Evolutionary conservation across 2,113 vertebrate species (phyloP).

Genomic region (Herpetotheres cachinnans): DNA sequence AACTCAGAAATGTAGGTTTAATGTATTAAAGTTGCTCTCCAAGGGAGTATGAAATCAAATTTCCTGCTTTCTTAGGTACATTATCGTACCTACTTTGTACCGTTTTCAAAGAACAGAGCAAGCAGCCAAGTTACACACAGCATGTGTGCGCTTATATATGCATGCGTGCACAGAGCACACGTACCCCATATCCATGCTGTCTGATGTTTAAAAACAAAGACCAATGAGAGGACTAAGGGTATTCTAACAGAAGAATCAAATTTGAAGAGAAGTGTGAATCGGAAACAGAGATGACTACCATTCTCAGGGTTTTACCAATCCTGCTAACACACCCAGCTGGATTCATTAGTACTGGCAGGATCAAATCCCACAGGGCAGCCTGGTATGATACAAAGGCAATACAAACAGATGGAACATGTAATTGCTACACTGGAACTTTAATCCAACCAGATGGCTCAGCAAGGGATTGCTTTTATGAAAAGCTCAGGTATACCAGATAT

Average conservation of each 20-base stretch:
- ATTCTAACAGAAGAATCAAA: not conserved
- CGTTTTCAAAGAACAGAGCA: not conserved
- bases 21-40: not conserved
- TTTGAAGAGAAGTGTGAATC: not conserved
- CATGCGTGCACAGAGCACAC: not conserved
- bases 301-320: not conserved
- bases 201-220: not conserved
- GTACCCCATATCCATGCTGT: not conserved
- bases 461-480: not conserved
- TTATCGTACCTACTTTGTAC: not conserved
- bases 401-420: conserved; percentile 40
- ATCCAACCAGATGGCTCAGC: conserved; percentile 42
- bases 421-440: conserved; percentile 10
- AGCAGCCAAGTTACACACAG: not conserved
- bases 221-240: not conserved
- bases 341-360: conserved; percentile 41
- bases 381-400: not conserved
- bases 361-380: not conserved
- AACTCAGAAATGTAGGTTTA: not conserved
- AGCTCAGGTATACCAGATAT: conserved; percentile 5
- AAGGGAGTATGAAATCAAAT: not conserved
- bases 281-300: not conserved
- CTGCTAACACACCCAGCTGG: not conserved
- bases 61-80: not conserved
- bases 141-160: accelerated